phyloP scores from a whole-genome alignment of 2,113 vertebrate species.

The Mastomys natalensis region DNA sequence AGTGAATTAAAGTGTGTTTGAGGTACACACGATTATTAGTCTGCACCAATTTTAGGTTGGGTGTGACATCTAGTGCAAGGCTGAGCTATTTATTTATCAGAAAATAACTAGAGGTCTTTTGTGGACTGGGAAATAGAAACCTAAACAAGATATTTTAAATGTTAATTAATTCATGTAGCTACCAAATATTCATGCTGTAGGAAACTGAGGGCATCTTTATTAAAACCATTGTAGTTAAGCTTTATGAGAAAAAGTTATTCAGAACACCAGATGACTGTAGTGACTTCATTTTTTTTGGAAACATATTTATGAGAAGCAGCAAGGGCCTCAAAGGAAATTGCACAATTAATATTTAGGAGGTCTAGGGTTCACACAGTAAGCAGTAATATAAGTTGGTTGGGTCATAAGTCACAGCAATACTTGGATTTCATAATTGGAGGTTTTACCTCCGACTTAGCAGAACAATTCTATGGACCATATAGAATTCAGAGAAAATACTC shows the following conservation, averaged over 20 bases:
- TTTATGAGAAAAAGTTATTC: constrained; percentile 66
- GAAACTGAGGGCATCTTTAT: constrained; percentile 55
- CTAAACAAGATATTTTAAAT: constrained; percentile 54
- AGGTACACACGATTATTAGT: not conserved
- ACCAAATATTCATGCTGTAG: not conserved
- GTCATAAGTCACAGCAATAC: constrained; percentile 69
- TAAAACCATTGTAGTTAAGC: constrained; percentile 64
- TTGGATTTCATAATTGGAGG: constrained; percentile 73
- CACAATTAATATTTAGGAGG: constrained; percentile 79
- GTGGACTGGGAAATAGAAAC: constrained; percentile 51
- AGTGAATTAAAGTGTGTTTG: not conserved
- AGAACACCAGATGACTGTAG: constrained; percentile 51
- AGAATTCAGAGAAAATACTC: constrained; percentile 70
- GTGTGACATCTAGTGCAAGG: not conserved
- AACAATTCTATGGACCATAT: constrained; percentile 57
- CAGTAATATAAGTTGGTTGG: constrained; percentile 55
- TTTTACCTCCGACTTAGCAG: constrained; percentile 56
- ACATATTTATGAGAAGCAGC: constrained; percentile 75
- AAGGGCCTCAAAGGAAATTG: constrained; percentile 61
- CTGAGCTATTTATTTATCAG: constrained; percentile 41
- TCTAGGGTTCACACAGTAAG: constrained; percentile 69
- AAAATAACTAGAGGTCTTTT: constrained; percentile 48
- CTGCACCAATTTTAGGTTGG: not conserved
- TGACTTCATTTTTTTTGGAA: constrained; percentile 62
- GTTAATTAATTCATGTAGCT: constrained; percentile 59